phyloP scores from a whole-genome alignment of 1,140 invertebrate species.

The Diplogasteroides magnus region DNA sequence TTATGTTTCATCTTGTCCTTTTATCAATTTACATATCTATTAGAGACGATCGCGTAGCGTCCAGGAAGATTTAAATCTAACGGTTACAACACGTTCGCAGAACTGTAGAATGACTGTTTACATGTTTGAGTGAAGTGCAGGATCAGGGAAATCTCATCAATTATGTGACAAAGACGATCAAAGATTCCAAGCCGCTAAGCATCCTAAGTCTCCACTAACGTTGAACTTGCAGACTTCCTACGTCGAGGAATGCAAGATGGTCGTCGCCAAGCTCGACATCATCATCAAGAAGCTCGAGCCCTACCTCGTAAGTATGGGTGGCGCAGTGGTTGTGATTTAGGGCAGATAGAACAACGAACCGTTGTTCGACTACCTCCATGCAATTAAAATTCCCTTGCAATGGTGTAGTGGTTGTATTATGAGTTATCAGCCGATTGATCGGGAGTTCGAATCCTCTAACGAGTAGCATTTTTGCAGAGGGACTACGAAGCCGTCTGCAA shows the following conservation, averaged over 20 bases:
- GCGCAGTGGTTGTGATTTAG: background rate
- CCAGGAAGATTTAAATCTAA: background rate
- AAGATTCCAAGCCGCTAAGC: background rate
- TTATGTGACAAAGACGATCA: no score
- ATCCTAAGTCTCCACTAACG: background rate
- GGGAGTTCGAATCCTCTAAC: background rate
- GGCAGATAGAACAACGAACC: background rate
- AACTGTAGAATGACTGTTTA: background rate
- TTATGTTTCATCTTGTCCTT: no score
- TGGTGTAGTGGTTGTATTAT: background rate
- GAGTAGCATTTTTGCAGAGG: conserved; percentile 35
- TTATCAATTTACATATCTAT: no score
- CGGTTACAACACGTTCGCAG: background rate
- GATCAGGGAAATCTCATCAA: background rate
- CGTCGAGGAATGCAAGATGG: conserved; percentile 44
- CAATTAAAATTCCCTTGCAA: background rate
- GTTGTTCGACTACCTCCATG: background rate
- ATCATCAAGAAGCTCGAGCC: conserved; percentile 47
- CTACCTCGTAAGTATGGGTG: conserved; percentile 37
- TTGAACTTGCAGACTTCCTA: conserved; percentile 50
- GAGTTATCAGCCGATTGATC: background rate
- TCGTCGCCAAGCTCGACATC: conserved; percentile 46
- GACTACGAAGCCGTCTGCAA: conserved; percentile 43
- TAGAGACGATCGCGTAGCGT: no score
- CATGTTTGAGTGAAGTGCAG: background rate